phyloP scores from a whole-genome alignment of 2,797 vertebrate genomes.

The Chaenodraco wilsoni region DNA sequence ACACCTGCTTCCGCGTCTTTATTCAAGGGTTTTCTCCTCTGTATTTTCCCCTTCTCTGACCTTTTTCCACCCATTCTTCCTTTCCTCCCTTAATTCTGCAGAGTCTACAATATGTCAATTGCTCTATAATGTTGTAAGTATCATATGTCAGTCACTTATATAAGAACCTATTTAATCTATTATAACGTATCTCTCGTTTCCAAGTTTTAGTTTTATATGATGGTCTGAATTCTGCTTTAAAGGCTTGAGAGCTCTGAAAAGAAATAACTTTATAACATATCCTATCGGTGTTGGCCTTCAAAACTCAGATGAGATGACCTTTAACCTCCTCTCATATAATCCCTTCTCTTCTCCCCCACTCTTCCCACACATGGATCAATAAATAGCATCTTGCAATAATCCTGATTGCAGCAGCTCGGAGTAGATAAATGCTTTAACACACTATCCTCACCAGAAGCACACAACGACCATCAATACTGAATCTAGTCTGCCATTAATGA shows the following conservation, averaged over 20 bases:
- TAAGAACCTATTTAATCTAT: neutral
- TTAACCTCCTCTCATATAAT: constrained; percentile 41
- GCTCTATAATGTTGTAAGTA: constrained; percentile 1
- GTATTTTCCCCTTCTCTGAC: neutral
- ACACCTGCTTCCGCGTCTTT: constrained; percentile 23
- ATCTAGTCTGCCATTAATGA: neutral
- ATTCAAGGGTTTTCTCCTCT: neutral
- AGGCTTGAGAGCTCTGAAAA: neutral
- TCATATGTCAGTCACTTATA: constrained; percentile 1
- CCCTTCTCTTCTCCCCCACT: constrained; percentile 3
- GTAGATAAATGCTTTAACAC: constrained; percentile 15
- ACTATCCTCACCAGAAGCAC: neutral
- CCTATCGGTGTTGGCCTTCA: neutral
- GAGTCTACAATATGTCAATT: neutral
- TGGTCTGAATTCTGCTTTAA: neutral
- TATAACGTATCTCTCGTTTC: constrained; percentile 1
- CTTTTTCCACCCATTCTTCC: neutral
- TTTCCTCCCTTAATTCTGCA: neutral
- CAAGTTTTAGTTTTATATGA: neutral
- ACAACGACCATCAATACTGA: constrained; percentile 2
- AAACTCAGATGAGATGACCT: constrained; percentile 35
- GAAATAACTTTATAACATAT: neutral
- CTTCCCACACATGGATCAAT: constrained; percentile 42
- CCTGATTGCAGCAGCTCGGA: constrained; percentile 24
- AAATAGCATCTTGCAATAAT: constrained; percentile 46